phyloP scores from a whole-genome alignment of 2,888 invertebrate species.

The Pristionchus maxplancki region DNA sequence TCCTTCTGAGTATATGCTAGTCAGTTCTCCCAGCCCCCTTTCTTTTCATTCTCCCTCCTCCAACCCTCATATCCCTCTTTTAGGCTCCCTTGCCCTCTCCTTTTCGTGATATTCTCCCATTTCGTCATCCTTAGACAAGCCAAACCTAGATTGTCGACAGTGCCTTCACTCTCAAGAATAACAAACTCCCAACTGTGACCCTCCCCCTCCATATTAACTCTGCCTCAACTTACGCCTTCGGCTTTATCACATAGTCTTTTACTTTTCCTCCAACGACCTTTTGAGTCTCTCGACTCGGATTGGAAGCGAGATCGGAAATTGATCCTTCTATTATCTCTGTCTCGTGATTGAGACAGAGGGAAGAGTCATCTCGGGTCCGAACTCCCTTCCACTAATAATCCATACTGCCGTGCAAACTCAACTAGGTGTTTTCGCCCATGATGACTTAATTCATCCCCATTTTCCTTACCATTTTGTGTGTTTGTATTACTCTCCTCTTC shows the following conservation, averaged over 20 bases:
- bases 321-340: background rate
- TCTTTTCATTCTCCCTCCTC: background rate
- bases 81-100: conserved; percentile 28
- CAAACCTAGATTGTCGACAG: background rate
- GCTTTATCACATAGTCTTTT: background rate
- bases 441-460: conserved; percentile 50
- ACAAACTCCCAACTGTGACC: conserved; percentile 5
- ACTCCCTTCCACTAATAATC: background rate
- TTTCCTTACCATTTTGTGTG: conserved; percentile 3
- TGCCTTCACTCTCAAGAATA: conserved; percentile 8
- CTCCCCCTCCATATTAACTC: background rate
- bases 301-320: background rate
- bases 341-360: background rate
- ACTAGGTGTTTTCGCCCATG: conserved; percentile 50
- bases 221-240: background rate
- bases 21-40: background rate
- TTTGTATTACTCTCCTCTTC: conserved; percentile 22
- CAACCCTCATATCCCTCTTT: conserved; percentile 33
- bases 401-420: background rate
- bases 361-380: background rate
- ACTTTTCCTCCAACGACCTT: conserved; percentile 29
- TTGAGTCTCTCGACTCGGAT: conserved; percentile 2
- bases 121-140: background rate
- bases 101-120: conserved; percentile 16
- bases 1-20: conserved; percentile 41